A percentile compares a stretch with the other conserved stretches of the same genome.
Conservation (phyloP, 2,113 vertebrate genomes). For the Catharus bicknelli region DNA sequence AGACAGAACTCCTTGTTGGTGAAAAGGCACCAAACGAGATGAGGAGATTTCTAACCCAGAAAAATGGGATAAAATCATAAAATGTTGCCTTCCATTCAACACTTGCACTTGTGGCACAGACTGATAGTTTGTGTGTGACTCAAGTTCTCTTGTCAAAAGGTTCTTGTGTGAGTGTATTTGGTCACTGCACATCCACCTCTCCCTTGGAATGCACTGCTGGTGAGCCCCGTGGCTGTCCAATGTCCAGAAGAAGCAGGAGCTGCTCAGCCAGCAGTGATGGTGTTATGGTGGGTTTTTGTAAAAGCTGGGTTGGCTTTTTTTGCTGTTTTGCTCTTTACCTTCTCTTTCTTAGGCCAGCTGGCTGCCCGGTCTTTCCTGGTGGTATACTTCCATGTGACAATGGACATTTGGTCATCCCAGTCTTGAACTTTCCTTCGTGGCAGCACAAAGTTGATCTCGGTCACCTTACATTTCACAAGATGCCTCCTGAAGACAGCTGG, state of each 20-base stretch:
- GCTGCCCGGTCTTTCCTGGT: background rate
- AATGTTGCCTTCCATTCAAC: background rate
- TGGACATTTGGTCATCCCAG: slow-evolving; percentile 83
- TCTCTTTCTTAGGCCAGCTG: slow-evolving; percentile 63
- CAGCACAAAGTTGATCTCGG: slow-evolving; percentile 75
- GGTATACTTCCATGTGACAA: slow-evolving; percentile 74
- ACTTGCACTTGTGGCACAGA: background rate
- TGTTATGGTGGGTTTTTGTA: too few relatives aligned
- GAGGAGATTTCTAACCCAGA: background rate
- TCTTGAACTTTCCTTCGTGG: slow-evolving; percentile 79
- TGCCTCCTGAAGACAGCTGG: slow-evolving; percentile 67
- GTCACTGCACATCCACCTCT: background rate
- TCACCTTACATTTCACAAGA: slow-evolving; percentile 77
- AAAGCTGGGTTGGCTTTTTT: background rate
- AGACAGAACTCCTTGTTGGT: background rate
- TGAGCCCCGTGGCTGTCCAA: fast-evolving
- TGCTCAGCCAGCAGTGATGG: background rate
- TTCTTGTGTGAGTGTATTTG: background rate
- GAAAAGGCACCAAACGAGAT: background rate
- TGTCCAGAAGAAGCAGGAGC: background rate
- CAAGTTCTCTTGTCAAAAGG: background rate
- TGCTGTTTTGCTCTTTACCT: slow-evolving; percentile 68
- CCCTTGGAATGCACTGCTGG: background rate
- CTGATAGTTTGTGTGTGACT: background rate
- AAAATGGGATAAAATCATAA: background rate